These are phyloP conservation scores for Wasmannia auropunctata DNA, from an alignment of 1,140 invertebrate species.

Conservation along the genomic window DNA sequence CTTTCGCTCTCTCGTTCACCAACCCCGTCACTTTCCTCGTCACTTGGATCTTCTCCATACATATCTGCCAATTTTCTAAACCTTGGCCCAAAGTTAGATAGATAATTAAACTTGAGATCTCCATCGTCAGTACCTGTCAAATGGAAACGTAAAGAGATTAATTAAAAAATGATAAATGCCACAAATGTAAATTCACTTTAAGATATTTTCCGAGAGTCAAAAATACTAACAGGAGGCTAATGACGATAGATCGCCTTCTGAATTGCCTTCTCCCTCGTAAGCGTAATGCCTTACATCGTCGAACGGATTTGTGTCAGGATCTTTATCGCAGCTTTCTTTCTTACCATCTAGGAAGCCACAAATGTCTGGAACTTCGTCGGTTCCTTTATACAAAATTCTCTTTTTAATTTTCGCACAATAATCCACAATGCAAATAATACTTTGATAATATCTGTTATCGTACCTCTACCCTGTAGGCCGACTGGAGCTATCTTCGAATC, in stretches of 20 bases:
- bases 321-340: conserved; percentile 95
- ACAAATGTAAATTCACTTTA: background rate
- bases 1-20: conserved; percentile 89
- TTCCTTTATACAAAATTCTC: conserved; percentile 73
- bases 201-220: background rate
- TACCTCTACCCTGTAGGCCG: conserved; percentile 82
- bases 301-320: conserved; percentile 95
- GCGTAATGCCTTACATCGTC: conserved; percentile 98
- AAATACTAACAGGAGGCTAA: conserved; percentile 92
- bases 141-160: background rate
- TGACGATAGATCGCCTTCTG: conserved; percentile 95
- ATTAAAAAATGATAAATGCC: background rate
- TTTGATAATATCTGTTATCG: conserved; percentile 9
- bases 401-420: background rate
- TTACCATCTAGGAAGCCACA: conserved; percentile 96
- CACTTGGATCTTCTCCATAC: conserved; percentile 96
- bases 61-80: conserved; percentile 99
- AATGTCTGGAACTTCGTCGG: conserved; percentile 92
- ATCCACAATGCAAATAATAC: background rate
- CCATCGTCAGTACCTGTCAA: conserved; percentile 94
- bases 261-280: conserved; percentile 98
- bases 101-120: conserved; percentile 98
- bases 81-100: conserved; percentile 97
- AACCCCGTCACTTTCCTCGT: conserved; percentile 90
- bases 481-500: conserved; percentile 82